Base-by-base conservation (phyloP, 2,888 invertebrate genomes). In the Loripinus fragilis region DNA sequence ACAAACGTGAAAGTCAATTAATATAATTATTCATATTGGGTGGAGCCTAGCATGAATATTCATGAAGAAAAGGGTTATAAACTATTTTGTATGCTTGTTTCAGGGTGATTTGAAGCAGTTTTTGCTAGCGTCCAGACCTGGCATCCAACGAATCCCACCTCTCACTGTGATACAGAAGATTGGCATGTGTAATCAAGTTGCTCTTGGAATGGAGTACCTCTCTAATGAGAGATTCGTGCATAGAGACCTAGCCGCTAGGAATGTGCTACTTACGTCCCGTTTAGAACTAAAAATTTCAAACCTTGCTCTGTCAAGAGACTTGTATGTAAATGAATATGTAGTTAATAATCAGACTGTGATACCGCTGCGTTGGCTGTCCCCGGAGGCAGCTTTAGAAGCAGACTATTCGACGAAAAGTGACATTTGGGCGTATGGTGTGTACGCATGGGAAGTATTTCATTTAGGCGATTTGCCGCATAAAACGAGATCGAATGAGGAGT, bases 331-430 rank as follows among this genome's bases (percentile, higher is more conserved):
- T 86, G 98, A 99, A 92, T 99, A 98, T 94, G 97, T 95, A 93
- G 97, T 97, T 88, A 86, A 87, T 74, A 87, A 86, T 78, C 90
- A 91, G 72, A 86, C 87, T 41, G 84, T 83, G 41, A 95, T 98
- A 66, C 98, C 98, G 0, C 94, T 98, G 17, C 95, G 98, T 87
- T 98, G 98, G 98, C 93, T 98, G 93, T 97, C 98, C 0, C 92
- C 93, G 5, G 98, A 99, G 93, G 97, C 97, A 0, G 96, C 97
- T 0, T 95, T 96, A 85, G 98, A 98, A 89, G 97, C 97, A 76
- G 98, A 98, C 82, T 98, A 96, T 93, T 97, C 98, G 20, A 97
- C 97, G 60, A 98, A 98, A 93, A 97, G 97, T 90, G 98, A 98
- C 93, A 97, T 98, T 0, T 98, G 97, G 94, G 96, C 98, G 86